Conservation (phyloP, 2,888 invertebrate genomes). For the Oscheius onirici region DNA sequence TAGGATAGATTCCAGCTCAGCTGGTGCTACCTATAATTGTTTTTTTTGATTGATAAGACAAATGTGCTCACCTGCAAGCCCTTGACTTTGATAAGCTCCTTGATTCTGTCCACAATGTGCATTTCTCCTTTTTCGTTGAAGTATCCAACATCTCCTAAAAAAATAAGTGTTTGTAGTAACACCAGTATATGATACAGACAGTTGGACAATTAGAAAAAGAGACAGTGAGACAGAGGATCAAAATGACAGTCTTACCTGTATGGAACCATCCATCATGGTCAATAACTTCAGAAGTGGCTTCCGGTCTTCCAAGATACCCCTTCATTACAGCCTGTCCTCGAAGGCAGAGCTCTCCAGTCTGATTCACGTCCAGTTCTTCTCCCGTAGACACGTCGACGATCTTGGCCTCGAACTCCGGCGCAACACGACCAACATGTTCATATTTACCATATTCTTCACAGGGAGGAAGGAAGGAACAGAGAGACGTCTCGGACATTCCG, state of each 20-base stretch:
- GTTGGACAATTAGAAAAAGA: neutral
- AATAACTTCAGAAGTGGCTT: conserved; percentile 4
- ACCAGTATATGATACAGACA: too few species aligned
- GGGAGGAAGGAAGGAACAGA: conserved; percentile 36
- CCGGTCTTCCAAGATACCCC: conserved; percentile 44
- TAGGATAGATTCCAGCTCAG: conserved; percentile 85
- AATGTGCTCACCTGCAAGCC: conserved; percentile 56
- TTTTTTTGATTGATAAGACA: neutral
- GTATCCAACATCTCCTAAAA: conserved; percentile 64
- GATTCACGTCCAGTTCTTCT: conserved; percentile 26
- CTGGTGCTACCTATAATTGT: conserved; percentile 80
- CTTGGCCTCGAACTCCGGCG: conserved; percentile 21
- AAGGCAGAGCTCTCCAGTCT: conserved; percentile 47
- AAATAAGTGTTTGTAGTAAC: too few species aligned
- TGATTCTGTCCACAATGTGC: conserved; percentile 64
- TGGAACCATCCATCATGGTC: conserved; percentile 43
- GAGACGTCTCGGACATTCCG: conserved; percentile 33
- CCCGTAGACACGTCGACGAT: conserved; percentile 21
- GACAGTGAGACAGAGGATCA: too few species aligned
- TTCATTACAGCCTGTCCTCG: conserved; percentile 52
- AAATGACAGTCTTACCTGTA: conserved; percentile 33
- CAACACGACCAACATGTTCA: conserved; percentile 13
- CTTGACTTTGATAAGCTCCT: conserved; percentile 69
- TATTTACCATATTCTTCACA: conserved; percentile 9
- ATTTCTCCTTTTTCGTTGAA: conserved; percentile 50